Conservation (phyloP, 2,113 vertebrate genomes). For the Nycticorax nycticorax region DNA sequence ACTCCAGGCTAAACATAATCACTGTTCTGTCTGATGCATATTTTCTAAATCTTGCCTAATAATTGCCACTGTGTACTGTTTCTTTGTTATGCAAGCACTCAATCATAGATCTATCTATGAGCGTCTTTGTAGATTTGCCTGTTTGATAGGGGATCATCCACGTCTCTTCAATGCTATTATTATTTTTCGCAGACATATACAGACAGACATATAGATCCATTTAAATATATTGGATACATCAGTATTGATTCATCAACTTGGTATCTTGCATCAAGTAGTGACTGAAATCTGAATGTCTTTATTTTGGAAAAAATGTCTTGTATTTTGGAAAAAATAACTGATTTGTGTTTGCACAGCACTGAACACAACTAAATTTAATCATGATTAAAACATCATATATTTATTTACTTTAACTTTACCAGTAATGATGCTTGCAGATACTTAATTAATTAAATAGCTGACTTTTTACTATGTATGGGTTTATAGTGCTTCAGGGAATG, state of each 20-base stretch:
- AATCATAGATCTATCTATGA: not conserved
- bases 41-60: not conserved
- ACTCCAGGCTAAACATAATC: not conserved
- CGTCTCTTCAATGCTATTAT: not conserved
- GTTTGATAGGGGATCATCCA: not conserved
- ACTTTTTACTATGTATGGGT: not conserved
- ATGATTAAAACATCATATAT: not conserved
- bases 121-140: not conserved
- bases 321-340: not conserved
- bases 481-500: not conserved
- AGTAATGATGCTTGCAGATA: not conserved
- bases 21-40: not conserved
- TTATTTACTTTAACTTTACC: not conserved
- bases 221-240: not conserved
- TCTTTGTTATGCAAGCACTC: not conserved
- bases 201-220: not conserved
- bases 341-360: not conserved
- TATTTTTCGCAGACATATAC: not conserved
- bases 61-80: not conserved
- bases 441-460: not conserved
- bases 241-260: not conserved
- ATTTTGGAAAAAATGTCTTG: not conserved
- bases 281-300: not conserved
- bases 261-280: not conserved
- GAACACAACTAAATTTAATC: not conserved